phyloP scores from a whole-genome alignment of 2,888 invertebrate genomes.

The Argyresthia goedartella region DNA sequence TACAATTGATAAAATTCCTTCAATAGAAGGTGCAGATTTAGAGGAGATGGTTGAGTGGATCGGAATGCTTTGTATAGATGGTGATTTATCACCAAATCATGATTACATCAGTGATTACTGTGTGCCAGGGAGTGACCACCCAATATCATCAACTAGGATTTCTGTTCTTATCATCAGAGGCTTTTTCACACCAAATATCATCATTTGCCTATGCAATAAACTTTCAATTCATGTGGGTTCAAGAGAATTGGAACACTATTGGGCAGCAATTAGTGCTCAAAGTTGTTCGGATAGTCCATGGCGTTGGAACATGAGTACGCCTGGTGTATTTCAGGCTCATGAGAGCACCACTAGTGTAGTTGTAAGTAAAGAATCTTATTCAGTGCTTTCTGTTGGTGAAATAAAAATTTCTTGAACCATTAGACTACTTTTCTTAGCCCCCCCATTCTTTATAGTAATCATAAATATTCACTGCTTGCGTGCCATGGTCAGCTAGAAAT shows the following conservation, averaged over 20 bases:
- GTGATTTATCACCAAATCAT: conserved; percentile 30
- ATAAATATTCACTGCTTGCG: no score
- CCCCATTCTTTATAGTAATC: neutral
- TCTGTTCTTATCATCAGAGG: conserved; percentile 39
- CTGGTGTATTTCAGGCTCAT: conserved; percentile 44
- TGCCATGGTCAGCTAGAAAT: no score
- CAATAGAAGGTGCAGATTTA: conserved; percentile 32
- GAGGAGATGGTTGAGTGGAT: conserved; percentile 57
- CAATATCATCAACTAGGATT: conserved; percentile 39
- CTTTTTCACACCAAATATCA: conserved; percentile 30
- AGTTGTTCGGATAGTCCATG: conserved; percentile 43
- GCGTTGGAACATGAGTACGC: conserved; percentile 35
- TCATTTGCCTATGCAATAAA: conserved; percentile 27
- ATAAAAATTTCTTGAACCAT: conserved; percentile 43
- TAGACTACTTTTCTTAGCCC: conserved; percentile 1
- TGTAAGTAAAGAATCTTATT: conserved; percentile 27
- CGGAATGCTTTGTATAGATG: conserved; percentile 41
- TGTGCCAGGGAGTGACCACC: conserved; percentile 34
- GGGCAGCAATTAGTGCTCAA: conserved; percentile 46
- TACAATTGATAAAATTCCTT: conserved; percentile 35
- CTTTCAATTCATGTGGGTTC: conserved; percentile 29
- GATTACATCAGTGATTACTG: conserved; percentile 44
- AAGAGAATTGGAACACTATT: conserved; percentile 35
- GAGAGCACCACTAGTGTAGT: conserved; percentile 43
- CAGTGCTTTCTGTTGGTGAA: conserved; percentile 40